Evolutionary conservation across 2,797 vertebrate genomes (phyloP).

Genomic region (Champsocephalus esox): DNA sequence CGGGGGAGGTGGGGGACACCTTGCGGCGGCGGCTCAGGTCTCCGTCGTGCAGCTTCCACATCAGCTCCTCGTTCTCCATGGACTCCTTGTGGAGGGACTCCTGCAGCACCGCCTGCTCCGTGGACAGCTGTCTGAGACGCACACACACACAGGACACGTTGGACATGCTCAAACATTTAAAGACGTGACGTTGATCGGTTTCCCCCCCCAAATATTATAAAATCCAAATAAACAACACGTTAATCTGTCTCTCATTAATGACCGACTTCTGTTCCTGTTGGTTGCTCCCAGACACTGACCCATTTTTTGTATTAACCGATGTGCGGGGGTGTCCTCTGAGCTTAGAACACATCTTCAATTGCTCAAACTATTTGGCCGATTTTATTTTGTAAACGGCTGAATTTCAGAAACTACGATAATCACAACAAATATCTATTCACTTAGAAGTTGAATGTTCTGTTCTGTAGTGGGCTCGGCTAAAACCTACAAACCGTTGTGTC

Average conservation of each 20-base stretch:
- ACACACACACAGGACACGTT: slow-evolving; percentile 1
- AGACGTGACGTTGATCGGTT: neutral
- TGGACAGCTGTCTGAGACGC: slow-evolving; percentile 91
- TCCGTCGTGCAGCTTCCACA: slow-evolving; percentile 97
- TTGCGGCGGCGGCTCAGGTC: slow-evolving; percentile 91
- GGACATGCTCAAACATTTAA: neutral
- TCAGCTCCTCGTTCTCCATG: slow-evolving; percentile 98
- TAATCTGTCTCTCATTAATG: neutral
- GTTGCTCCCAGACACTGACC: neutral
- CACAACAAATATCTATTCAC: too few species aligned
- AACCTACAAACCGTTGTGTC: too few species aligned
- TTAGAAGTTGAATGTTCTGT: too few species aligned
- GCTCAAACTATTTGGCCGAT: too few species aligned
- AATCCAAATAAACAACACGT: neutral
- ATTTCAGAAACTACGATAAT: too few species aligned
- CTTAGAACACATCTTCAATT: too few species aligned
- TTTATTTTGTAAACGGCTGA: too few species aligned
- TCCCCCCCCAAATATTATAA: too few species aligned
- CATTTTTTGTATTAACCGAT: neutral
- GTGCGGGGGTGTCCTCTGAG: too few species aligned
- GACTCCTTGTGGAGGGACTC: slow-evolving; percentile 95
- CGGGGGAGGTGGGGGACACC: slow-evolving; percentile 85
- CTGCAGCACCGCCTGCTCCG: slow-evolving; percentile 92
- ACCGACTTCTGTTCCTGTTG: too few species aligned
- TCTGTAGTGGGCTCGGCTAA: too few species aligned